These are phyloP conservation scores for Spermophilus dauricus DNA, from an alignment of 2,113 vertebrate genomes.

Conservation along the genomic window DNA sequence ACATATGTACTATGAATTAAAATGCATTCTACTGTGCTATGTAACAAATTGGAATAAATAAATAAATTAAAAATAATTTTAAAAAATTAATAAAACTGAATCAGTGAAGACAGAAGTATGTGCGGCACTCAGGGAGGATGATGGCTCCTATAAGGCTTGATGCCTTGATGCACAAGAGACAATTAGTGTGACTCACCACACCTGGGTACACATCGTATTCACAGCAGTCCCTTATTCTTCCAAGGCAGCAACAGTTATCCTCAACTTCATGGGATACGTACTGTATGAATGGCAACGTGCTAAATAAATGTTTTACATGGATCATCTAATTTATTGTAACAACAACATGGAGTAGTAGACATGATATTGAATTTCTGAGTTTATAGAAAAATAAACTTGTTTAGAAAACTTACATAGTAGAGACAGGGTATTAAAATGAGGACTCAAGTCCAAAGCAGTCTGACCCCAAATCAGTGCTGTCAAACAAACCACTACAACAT, in stretches of 20 bases:
- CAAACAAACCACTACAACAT: not conserved
- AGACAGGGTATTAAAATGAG: not conserved
- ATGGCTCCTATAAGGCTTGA: not conserved
- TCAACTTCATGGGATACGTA: conserved; percentile 20
- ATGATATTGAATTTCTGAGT: not conserved
- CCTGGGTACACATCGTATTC: not conserved
- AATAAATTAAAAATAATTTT: too few relatives aligned
- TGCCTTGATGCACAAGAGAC: not conserved
- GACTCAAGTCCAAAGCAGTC: not conserved
- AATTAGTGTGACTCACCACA: not conserved
- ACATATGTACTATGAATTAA: too few relatives aligned
- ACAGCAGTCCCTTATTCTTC: not conserved
- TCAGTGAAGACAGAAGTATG: not conserved
- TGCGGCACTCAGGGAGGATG: not conserved
- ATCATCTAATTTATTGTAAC: conserved; percentile 35
- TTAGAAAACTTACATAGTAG: not conserved
- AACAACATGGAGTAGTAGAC: not conserved
- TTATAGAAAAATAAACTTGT: not conserved
- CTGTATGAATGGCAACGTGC: not conserved
- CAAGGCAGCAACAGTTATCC: not conserved
- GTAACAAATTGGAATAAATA: too few relatives aligned
- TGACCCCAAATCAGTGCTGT: not conserved
- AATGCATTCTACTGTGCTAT: too few relatives aligned
- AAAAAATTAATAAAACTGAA: not conserved
- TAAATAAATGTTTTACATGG: not conserved